Evolutionary conservation across 2,797 vertebrate genomes (phyloP), one percentile per base, ranked within the genome.

Genomic region (Moxostoma hubbsi): DNA sequence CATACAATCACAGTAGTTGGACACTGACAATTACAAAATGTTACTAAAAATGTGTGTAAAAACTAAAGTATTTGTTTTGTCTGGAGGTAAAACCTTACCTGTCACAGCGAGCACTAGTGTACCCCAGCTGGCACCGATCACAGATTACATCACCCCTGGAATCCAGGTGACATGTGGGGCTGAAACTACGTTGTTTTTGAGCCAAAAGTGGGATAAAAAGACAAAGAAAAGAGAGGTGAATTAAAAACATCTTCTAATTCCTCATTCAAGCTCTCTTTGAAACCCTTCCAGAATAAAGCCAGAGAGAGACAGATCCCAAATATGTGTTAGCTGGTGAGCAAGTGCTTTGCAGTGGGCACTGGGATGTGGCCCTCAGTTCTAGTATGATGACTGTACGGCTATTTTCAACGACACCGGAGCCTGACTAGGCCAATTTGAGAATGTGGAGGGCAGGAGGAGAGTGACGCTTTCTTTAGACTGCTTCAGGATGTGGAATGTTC

Each of bases 81-180:
- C 5, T 18, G 55, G 15, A 58, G 55, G 16, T 6, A 4, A 65
- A 64, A 5, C n/a, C 63, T 18, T 94, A 99, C 98, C 97, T 97
- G 87, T 98, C 94, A 72, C 97, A 99, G 84, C 93, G 93, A 6
- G 92, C 86, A 84, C 97, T 97, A 6, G 92, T 15, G 63, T 98
- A 96, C 16, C 95, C 96, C 2, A 83, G 82, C 64, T 87, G 91
- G 80, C 98, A 99, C 45, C 85, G 91, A 83, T 98, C 95, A 1
- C 98, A 99, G 81, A 95, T 83, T 90, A 96, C 16, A 86, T 95
- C 93, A 58, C 85, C 95, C 6, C 84, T 91, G 69, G 5, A 84
- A 66, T 95, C 91, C 67, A 96, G 90, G 88, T 92, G 96, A 88
- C 98, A 99, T 0, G 94, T 98, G 0, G 97, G 97, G 85, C 98